phyloP scores from a whole-genome alignment of 2,113 vertebrate species.

The Corythornis cristatus region DNA sequence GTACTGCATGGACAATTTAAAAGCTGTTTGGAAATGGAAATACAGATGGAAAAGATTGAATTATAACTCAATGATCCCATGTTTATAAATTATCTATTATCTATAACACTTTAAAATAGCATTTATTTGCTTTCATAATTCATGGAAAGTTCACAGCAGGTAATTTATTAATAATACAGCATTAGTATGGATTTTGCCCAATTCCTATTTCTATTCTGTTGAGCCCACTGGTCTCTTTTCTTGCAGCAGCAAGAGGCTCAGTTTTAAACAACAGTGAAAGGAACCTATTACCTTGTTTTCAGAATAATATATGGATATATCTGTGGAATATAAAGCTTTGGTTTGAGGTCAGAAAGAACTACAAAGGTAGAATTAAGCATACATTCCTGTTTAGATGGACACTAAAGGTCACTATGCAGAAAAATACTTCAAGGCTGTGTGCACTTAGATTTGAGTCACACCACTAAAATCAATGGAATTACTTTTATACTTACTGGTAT shows the following conservation, averaged over 20 bases:
- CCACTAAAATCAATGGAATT: background rate
- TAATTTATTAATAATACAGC: conserved; percentile 66
- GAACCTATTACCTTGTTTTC: background rate
- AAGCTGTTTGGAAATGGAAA: conserved; percentile 23
- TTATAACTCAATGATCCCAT: background rate
- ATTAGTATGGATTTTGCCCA: conserved; percentile 22
- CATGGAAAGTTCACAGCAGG: conserved; percentile 17
- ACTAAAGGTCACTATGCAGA: background rate
- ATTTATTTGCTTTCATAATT: conserved; percentile 66
- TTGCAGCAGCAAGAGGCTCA: background rate
- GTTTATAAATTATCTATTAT: conserved; percentile 48
- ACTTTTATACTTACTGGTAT: background rate
- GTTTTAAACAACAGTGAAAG: background rate
- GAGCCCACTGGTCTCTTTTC: background rate
- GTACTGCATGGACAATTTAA: background rate
- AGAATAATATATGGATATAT: background rate
- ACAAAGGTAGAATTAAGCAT: background rate
- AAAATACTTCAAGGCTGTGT: background rate
- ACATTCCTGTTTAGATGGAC: fast-evolving
- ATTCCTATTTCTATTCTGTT: background rate
- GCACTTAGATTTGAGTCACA: background rate
- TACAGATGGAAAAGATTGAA: background rate
- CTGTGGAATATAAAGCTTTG: background rate
- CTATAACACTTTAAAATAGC: background rate
- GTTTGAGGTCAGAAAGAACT: background rate